Conservation (phyloP, 2,888 invertebrate genomes). For the Drosophila falleni region DNA sequence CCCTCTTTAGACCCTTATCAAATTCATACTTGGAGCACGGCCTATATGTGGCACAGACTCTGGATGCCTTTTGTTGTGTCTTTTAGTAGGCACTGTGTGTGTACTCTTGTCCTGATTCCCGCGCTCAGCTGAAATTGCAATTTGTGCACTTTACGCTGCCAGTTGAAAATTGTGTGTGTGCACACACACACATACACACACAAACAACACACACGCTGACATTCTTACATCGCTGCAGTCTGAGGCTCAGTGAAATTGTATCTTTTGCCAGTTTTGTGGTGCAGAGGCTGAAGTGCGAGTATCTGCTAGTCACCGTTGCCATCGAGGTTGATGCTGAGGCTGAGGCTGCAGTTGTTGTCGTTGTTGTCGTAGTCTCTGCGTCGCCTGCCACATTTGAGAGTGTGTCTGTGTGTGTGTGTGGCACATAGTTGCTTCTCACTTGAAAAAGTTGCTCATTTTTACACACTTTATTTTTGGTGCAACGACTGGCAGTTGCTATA, state of each 20-base stretch:
- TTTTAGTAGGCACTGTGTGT: conserved; percentile 3
- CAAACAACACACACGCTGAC: conserved; percentile 11
- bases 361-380: conserved; percentile 36
- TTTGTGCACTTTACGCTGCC: conserved; percentile 74
- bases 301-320: conserved; percentile 46
- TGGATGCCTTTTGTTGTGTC: conserved; percentile 8
- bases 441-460: conserved; percentile 78
- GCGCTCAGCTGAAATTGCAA: conserved; percentile 70
- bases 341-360: conserved; percentile 26
- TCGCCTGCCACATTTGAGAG: conserved; percentile 20
- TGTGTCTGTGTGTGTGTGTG: conserved; percentile 22
- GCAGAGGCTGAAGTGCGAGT: conserved; percentile 36
- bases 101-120: conserved; percentile 67
- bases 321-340: conserved; percentile 46
- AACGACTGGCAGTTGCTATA: conserved; percentile 52
- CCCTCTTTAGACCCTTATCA: conserved; percentile 3
- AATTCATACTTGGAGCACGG: conserved; percentile 1
- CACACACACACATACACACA: conserved; percentile 20
- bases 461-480: conserved; percentile 78
- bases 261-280: conserved; percentile 61
- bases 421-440: conserved; percentile 74
- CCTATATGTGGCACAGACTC: conserved; percentile 21
- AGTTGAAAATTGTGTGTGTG: conserved; percentile 56
- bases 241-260: conserved; percentile 59
- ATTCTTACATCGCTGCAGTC: conserved; percentile 29